Evolutionary conservation across 2,113 vertebrate genomes (phyloP).

Genomic region (Thinocorus orbignyianus): DNA sequence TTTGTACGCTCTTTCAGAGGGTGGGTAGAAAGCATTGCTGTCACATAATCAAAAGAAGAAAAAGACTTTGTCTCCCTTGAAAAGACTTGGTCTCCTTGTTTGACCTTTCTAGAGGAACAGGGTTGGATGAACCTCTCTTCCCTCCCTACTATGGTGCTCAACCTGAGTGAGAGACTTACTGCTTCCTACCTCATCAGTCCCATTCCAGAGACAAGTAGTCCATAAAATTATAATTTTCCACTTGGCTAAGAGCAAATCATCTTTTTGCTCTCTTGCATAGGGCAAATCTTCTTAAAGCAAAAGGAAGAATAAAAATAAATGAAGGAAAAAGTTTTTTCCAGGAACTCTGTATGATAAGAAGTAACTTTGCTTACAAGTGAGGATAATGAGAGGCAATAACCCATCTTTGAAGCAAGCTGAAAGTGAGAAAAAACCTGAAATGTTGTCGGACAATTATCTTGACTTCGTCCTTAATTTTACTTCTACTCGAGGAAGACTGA

Average conservation of each 20-base stretch:
- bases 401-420: background rate
- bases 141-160: background rate
- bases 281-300: background rate
- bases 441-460: background rate
- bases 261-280: background rate
- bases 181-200: background rate
- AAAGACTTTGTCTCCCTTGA: too few relatives aligned
- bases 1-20: background rate
- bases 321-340: background rate
- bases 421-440: background rate
- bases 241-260: background rate
- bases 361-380: background rate
- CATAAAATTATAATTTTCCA: background rate
- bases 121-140: background rate
- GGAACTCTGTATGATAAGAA: background rate
- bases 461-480: background rate
- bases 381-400: background rate
- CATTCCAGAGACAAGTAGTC: background rate
- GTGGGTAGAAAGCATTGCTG: background rate
- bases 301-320: background rate
- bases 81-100: background rate
- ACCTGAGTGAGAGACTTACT: background rate
- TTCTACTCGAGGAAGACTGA: background rate
- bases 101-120: background rate
- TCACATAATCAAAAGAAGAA: background rate